Evolutionary conservation across 2,888 invertebrate species (phyloP).

Genomic region (Chironomus tentans): DNA sequence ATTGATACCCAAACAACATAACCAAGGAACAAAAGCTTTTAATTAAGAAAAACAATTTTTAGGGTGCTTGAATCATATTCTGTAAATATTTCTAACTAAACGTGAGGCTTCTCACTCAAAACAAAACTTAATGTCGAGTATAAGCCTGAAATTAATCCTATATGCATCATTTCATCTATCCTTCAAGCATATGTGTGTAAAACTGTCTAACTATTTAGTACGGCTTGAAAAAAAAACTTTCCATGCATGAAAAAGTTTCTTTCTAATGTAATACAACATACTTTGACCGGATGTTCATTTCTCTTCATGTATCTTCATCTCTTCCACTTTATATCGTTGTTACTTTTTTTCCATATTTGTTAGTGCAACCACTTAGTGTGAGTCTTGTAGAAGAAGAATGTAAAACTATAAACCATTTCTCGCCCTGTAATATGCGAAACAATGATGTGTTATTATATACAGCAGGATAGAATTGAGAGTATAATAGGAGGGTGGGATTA

Average conservation of each 20-base stretch:
- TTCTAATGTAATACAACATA: background rate
- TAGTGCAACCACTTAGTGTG: background rate
- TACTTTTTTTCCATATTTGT: too few relatives aligned
- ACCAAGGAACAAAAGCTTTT: too few relatives aligned
- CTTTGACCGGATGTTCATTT: background rate
- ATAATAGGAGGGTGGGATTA: background rate
- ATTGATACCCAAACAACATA: too few relatives aligned
- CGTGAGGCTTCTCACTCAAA: too few relatives aligned
- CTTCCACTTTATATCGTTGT: too few relatives aligned
- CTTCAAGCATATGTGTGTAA: background rate
- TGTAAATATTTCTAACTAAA: too few relatives aligned
- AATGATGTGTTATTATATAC: conserved; percentile 8
- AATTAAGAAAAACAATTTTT: too few relatives aligned
- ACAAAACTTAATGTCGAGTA: background rate
- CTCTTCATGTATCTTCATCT: background rate
- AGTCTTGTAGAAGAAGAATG: background rate
- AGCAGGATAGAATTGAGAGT: background rate
- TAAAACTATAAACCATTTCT: background rate
- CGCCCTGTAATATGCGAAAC: conserved; percentile 6
- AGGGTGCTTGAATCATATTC: too few relatives aligned
- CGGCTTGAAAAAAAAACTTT: too few relatives aligned
- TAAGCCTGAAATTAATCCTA: background rate
- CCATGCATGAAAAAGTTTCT: background rate
- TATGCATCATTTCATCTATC: background rate
- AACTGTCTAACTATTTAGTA: too few relatives aligned